Evolutionary conservation across 2,888 invertebrate genomes (phyloP), one percentile per base, ranked within the genome.

Genomic region (Lepidonotus clava): DNA sequence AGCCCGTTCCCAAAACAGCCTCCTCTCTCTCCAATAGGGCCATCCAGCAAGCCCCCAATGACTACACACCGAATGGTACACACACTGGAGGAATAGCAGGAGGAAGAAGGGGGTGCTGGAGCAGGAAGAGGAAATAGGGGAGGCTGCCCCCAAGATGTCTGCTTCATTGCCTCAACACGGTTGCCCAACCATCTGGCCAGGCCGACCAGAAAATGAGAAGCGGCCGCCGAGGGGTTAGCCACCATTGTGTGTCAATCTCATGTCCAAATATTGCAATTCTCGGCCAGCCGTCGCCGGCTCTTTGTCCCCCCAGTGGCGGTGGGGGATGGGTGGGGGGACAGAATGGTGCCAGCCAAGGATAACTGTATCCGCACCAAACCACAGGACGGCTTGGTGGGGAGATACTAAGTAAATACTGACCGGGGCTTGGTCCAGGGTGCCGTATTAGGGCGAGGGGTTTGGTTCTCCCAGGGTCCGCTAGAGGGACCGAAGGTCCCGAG

Each of bases 151-250:
- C 34, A 38, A 18, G 34, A 71, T 71, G 71, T 71, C 71, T 71
- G 71, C 71, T 38, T 71, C 71, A 71, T 71, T 71, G 71, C 71
- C 71, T 71, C 71, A 38, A 38, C 71, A 71, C 71, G 71, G 36
- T n/a, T n/a, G 38, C 71, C 36, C 38, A 18, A 38, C 71, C 38
- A 71, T 71, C 71, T 38, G 38, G 71, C 34, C 36, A 71, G 36
- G 34, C 71, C 36, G 71, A 71, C 71, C 71, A 71, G 71, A 71
- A 71, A 71, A 71, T 71, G 71, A 38, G 71, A 71, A 71, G 36
- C 36, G 28, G 71, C 11, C 36, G 36, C 71, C 8, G n/a, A n/a
- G n/a, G 71, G 71, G 34, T 71, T 36, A 38, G 36, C 71, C 36
- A 14, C 71, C 38, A 71, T 71, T 71, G 71, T 71, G 71, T 71